Evolutionary conservation across 2,797 vertebrate species (phyloP), one percentile per base, ranked within the genome.

Genomic region (Octomys mimax): DNA sequence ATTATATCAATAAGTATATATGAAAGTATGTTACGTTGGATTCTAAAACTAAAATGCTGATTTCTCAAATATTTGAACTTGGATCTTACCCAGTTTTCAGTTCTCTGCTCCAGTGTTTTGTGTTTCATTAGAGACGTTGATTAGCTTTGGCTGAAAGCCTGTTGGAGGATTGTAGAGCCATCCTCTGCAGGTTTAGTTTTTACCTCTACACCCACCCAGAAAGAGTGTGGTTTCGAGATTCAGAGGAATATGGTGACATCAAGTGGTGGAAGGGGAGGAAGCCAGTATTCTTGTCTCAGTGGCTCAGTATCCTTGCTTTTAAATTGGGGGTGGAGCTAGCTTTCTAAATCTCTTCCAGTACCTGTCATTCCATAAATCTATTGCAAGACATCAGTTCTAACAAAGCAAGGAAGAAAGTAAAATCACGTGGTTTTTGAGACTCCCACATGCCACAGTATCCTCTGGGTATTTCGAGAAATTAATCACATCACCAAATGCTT

Each of bases 41-140:
- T 93, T 89, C 87, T 46, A 31, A 93, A 96, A 89, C 39, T 89
- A 83, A 87, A 88, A 90, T 52, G 13, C 1, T 7, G 28, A 87
- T 79, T 87, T 19, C 28, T 95, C 28, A 84, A 52, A 31, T 93
- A 28, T 89, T 93, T 91, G 39, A 90, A 54, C 39, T 94, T 92
- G 68, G 31, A 22, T 80, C 73, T 66, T 83, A 64, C 39, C 22
- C 68, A 21, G 21, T 87, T 91, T 95, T 92, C 42, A 87, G 1
- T 91, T 90, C 62, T 61, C 36, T 91, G 14, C 12, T 2, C 64
- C 62, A 52, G 39, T 84, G 28, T 79, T 89, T 92, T 79, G 46
- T 89, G 28, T 85, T 94, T 89, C 94, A 52, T 77, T 80, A 82
- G 33, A 92, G 21, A n/a, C 0, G 2, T 71, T 59, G 54, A 61